Conservation (phyloP, 2,888 invertebrate species). For the Drosophila testacea region DNA sequence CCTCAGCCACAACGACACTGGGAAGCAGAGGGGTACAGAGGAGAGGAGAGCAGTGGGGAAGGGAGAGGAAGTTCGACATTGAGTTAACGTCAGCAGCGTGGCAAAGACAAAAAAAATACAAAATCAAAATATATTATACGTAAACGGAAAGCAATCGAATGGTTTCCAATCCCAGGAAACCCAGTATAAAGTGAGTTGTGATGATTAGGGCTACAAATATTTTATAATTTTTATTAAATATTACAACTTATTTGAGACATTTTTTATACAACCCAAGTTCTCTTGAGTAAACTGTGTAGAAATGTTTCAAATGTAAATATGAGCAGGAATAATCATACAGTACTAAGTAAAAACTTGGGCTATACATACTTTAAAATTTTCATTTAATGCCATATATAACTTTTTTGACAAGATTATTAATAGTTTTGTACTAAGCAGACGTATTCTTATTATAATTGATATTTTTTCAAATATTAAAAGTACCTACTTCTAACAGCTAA, state of each 20-base stretch:
- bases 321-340: no score
- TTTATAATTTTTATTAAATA: not conserved
- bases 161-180: slow-evolving; percentile 12
- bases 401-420: no score
- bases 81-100: slow-evolving; percentile 59
- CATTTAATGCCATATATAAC: no score
- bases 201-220: not conserved
- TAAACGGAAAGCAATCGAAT: slow-evolving; percentile 3
- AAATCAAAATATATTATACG: slow-evolving; percentile 1
- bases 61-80: slow-evolving; percentile 50
- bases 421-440: no score
- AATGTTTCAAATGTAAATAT: no score
- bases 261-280: no score
- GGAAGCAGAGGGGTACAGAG: slow-evolving; percentile 7
- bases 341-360: no score
- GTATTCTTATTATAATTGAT: no score
- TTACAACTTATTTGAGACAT: not conserved
- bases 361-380: no score
- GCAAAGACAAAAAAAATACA: slow-evolving; percentile 27
- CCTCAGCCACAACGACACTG: slow-evolving; percentile 25
- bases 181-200: not conserved
- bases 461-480: no score
- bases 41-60: not conserved
- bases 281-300: no score
- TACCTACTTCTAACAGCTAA: not conserved